Conservation (phyloP, 2,888 invertebrate species). For the Eupsilia transversa region DNA sequence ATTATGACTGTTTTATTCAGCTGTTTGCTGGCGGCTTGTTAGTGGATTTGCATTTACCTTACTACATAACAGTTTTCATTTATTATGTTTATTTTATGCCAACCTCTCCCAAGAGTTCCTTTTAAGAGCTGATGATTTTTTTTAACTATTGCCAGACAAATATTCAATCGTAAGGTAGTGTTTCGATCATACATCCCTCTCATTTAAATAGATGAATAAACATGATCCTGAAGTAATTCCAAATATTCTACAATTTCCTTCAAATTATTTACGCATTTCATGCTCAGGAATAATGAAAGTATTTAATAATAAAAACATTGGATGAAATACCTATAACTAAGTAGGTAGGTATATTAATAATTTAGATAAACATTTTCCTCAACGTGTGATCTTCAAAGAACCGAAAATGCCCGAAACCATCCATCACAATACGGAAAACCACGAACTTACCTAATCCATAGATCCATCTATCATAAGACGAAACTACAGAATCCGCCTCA, state of each 20-base stretch:
- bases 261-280: background rate
- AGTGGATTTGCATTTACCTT: slow-evolving; percentile 17
- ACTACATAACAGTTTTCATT: slow-evolving; percentile 32
- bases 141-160: no score
- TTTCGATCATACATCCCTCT: background rate
- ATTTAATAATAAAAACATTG: background rate
- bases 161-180: background rate
- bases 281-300: background rate
- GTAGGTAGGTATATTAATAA: background rate
- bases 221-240: background rate
- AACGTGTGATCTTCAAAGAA: background rate
- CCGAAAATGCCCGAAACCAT: background rate
- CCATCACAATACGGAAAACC: background rate
- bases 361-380: slow-evolving; percentile 3
- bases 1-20: slow-evolving; percentile 42
- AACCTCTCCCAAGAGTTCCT: background rate
- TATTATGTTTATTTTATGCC: slow-evolving; percentile 22
- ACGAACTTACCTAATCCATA: background rate
- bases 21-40: slow-evolving; percentile 28
- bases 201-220: background rate
- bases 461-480: background rate
- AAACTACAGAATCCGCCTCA: slow-evolving; percentile 8
- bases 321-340: background rate
- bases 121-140: background rate
- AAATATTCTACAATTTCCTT: background rate